phyloP scores from a whole-genome alignment of 64 coral and sea anemone species.

The Montipora capricornis region DNA sequence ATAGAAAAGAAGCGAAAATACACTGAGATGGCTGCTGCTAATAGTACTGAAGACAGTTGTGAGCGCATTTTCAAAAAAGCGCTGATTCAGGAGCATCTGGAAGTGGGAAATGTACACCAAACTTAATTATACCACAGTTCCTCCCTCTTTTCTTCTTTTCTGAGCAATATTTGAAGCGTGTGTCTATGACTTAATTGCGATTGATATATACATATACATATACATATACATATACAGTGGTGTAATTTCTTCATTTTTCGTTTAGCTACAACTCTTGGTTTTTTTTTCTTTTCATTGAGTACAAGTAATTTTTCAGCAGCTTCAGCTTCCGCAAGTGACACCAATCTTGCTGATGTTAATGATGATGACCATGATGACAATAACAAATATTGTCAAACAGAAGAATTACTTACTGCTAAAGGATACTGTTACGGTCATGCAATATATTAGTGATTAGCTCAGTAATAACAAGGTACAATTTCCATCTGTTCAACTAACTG shows the following conservation, averaged over 20 bases:
- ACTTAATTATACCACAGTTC: too few species aligned
- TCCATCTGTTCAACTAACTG: not conserved
- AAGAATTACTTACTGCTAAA: not conserved
- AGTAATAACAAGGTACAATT: not conserved
- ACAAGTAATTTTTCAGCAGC: not conserved
- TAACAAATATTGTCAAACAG: slow-evolving; percentile 19
- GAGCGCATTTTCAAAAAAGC: not conserved
- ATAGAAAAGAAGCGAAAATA: not conserved
- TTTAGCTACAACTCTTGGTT: not conserved
- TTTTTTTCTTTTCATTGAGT: slow-evolving; percentile 4
- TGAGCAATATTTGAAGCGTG: too few species aligned
- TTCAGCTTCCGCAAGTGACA: not conserved
- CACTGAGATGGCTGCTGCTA: not conserved
- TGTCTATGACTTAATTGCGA: too few species aligned
- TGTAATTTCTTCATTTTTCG: not conserved
- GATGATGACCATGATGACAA: not conserved
- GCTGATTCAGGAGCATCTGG: not conserved
- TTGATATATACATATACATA: not conserved
- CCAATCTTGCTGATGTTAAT: not conserved
- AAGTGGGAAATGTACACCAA: not conserved
- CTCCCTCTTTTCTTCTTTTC: too few species aligned
- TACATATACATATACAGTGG: not conserved
- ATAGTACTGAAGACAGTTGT: not conserved
- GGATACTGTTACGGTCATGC: not conserved
- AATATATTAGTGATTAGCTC: not conserved